phyloP scores from a whole-genome alignment of 2,113 vertebrate genomes.

The Rhombomys opimus region DNA sequence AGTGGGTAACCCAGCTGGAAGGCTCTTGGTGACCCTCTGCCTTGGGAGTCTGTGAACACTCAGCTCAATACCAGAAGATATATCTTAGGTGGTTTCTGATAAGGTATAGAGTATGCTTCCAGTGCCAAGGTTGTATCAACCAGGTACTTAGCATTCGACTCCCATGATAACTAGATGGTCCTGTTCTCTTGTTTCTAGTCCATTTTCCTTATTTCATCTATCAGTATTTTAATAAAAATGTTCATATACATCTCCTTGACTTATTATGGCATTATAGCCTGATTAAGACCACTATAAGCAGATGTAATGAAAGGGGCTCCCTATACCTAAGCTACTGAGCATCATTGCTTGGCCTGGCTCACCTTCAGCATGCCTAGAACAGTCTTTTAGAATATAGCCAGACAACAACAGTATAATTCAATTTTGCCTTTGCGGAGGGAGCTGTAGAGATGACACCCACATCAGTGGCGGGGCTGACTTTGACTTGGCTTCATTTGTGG shows the following conservation, averaged over 20 bases:
- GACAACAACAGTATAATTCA: background rate
- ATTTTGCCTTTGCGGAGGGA: no score
- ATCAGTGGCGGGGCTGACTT: background rate
- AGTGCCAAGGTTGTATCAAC: background rate
- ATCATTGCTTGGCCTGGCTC: background rate
- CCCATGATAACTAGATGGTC: no score
- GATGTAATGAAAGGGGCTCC: background rate
- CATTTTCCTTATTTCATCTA: background rate
- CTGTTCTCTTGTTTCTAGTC: background rate
- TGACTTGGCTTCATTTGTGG: background rate
- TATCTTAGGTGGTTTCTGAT: background rate
- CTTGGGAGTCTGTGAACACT: background rate
- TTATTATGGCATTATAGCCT: background rate
- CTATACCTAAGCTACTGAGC: background rate
- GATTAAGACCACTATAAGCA: background rate
- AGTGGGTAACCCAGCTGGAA: background rate
- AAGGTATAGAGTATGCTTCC: background rate
- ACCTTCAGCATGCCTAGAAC: background rate
- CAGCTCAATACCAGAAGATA: background rate
- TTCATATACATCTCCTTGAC: background rate
- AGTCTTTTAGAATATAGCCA: background rate
- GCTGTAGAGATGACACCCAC: fast-evolving
- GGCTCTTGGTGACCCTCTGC: background rate
- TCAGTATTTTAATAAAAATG: background rate
- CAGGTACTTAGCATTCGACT: background rate